These are phyloP conservation scores for Gallinago undulata DNA, from an alignment of 2,113 vertebrate species.

Conservation along the genomic window DNA sequence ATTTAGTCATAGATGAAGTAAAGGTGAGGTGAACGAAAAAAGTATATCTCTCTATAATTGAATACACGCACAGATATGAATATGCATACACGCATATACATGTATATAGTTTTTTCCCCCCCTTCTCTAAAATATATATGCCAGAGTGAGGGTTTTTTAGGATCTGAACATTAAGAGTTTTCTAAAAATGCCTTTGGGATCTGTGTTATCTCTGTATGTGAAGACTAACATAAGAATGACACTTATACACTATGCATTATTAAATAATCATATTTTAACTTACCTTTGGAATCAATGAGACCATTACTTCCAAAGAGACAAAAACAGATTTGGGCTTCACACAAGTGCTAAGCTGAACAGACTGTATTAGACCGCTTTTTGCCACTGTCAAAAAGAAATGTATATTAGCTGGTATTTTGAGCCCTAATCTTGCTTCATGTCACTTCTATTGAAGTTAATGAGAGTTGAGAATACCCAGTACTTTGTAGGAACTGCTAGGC, in stretches of 20 bases:
- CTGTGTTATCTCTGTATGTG: not conserved
- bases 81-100: not conserved
- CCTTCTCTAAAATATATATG: not conserved
- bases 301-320: accelerated
- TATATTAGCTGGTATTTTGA: not conserved
- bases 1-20: not conserved
- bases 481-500: conserved; percentile 7
- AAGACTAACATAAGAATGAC: not conserved
- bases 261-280: not conserved
- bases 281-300: not conserved
- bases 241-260: not conserved
- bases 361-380: not conserved
- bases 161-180: not conserved
- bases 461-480: not conserved
- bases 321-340: not conserved
- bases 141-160: accelerated
- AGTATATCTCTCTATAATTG: not conserved
- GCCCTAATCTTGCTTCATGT: not conserved
- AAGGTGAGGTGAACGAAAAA: not conserved
- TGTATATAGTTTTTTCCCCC: not conserved
- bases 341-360: not conserved
- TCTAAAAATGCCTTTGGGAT: not conserved
- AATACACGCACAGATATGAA: not conserved
- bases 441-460: not conserved
- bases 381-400: not conserved